Conservation (phyloP, 2,113 vertebrate species). For the Myrmophylax atrothorax region DNA sequence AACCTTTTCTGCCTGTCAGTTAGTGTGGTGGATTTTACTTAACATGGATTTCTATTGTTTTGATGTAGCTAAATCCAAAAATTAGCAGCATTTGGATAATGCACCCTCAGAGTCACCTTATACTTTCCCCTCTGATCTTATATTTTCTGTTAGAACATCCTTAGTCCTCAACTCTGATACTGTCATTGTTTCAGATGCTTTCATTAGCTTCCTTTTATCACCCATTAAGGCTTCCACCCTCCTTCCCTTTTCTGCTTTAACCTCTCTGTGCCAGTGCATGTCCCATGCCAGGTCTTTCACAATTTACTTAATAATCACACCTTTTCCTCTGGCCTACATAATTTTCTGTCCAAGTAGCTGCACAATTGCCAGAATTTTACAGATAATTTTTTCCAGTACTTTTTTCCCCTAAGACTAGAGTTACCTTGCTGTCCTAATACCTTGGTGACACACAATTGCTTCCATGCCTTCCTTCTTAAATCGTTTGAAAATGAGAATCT, state of each 20-base stretch:
- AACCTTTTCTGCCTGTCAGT: not conserved
- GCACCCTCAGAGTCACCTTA: not conserved
- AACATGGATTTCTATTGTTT: not conserved
- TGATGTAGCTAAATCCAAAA: not conserved
- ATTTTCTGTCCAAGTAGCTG: not conserved
- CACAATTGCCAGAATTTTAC: not conserved
- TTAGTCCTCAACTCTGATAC: not conserved
- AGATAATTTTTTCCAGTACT: not conserved
- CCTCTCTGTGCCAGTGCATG: not conserved
- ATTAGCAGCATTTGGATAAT: not conserved
- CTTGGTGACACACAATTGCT: not conserved
- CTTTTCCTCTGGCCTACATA: not conserved
- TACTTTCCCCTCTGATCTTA: not conserved
- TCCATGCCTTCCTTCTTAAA: not conserved
- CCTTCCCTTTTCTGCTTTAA: not conserved
- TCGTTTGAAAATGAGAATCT: not conserved
- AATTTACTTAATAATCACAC: not conserved
- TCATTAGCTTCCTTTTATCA: not conserved
- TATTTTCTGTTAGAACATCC: not conserved
- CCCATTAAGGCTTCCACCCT: not conserved
- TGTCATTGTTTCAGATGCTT: not conserved
- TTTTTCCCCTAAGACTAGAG: not conserved
- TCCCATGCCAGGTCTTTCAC: not conserved
- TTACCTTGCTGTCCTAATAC: not conserved
- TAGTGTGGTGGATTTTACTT: not conserved